Evolutionary conservation across 2,888 invertebrate genomes (phyloP).

Genomic region (Frankliniella intonsa): DNA sequence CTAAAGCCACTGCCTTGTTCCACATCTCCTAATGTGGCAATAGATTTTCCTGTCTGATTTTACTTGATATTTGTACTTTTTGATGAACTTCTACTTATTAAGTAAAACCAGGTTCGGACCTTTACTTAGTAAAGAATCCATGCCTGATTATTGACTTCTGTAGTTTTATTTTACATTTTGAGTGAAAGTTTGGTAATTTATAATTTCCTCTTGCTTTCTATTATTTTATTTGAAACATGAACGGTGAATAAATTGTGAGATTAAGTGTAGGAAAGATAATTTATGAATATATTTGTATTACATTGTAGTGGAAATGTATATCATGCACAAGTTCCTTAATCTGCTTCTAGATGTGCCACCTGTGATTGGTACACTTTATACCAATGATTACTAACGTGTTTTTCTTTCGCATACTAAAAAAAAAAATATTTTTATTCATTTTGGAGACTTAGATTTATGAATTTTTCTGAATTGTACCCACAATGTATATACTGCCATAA

Average conservation of each 20-base stretch:
- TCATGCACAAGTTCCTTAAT: constrained; percentile 19
- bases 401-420: background rate
- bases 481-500: background rate
- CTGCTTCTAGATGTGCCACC: background rate
- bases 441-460: background rate
- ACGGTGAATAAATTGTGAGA: background rate
- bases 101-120: background rate
- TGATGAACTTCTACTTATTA: background rate
- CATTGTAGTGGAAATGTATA: background rate
- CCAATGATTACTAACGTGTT: background rate
- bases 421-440: background rate
- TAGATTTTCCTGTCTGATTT: background rate
- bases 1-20: constrained; percentile 49
- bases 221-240: background rate
- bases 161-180: background rate
- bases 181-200: background rate
- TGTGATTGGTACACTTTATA: constrained; percentile 8
- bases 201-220: background rate
- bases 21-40: background rate
- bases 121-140: background rate
- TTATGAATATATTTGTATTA: constrained; percentile 3
- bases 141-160: background rate
- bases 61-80: background rate
- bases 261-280: background rate
- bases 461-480: background rate